phyloP scores from a whole-genome alignment of 2,797 vertebrate species.

The Macropus fuliginosus region DNA sequence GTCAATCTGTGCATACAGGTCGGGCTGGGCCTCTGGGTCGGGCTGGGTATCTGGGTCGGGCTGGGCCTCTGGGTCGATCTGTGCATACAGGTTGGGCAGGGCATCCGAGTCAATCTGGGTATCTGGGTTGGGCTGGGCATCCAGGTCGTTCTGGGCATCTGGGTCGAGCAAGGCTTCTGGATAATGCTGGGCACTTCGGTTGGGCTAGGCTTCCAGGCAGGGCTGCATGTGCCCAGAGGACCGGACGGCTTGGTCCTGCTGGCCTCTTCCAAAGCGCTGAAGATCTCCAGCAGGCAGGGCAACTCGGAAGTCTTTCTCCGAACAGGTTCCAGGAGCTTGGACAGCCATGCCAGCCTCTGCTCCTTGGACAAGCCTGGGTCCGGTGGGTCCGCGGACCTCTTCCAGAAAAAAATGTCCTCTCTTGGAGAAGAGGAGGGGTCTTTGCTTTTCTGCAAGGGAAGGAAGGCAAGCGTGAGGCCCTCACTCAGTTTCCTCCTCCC shows the following conservation, averaged over 20 bases:
- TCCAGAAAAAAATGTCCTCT: not conserved
- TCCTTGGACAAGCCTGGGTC: not conserved
- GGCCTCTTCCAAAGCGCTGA: not conserved
- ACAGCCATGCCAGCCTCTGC: not conserved
- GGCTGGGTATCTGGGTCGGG: no score
- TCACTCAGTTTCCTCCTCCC: not conserved
- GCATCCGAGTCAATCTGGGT: no score
- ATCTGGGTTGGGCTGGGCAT: no score
- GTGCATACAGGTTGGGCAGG: no score
- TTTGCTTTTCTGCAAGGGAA: not conserved
- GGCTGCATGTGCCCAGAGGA: not conserved
- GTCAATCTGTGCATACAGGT: not conserved
- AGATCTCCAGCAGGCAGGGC: slow-evolving; percentile 63
- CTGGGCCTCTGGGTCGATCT: no score
- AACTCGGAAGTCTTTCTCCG: not conserved
- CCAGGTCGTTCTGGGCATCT: no score
- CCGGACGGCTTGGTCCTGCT: not conserved
- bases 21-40: not conserved
- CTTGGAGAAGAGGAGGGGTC: not conserved
- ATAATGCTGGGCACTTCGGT: accelerated
- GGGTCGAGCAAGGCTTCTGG: not conserved
- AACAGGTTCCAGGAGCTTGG: not conserved
- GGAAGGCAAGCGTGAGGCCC: not conserved
- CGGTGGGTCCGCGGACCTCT: not conserved
- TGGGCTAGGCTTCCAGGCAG: not conserved